A percentile compares a stretch with the other conserved stretches of the same genome.
Evolutionary conservation across 2,888 invertebrate genomes (phyloP).

Genomic region (Synanthedon formicaeformis): DNA sequence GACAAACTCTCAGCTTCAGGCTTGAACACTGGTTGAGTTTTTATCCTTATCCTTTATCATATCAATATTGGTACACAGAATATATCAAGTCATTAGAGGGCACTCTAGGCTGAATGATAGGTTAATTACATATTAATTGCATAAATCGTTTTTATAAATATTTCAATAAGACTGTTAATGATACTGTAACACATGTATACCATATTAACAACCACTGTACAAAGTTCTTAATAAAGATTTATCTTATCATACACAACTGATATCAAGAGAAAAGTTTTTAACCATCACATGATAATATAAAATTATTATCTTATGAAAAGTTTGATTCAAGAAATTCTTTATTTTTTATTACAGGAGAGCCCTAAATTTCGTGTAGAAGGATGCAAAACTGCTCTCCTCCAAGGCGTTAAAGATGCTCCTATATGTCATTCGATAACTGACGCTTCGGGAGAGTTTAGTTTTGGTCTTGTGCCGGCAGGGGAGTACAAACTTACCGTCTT

Average conservation of each 20-base stretch:
- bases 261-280: no score
- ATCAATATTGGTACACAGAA: no score
- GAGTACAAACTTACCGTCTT: slow-evolving; percentile 79
- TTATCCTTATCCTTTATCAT: no score
- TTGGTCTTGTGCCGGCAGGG: slow-evolving; percentile 85
- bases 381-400: slow-evolving; percentile 71
- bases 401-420: slow-evolving; percentile 70
- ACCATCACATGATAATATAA: not conserved
- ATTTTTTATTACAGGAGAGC: slow-evolving; percentile 36
- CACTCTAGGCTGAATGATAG: no score
- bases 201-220: no score
- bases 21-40: no score
- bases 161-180: not conserved
- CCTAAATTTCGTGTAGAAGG: slow-evolving; percentile 61
- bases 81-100: no score
- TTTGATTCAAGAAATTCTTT: not conserved
- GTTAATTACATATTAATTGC: no score
- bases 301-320: slow-evolving; percentile 1
- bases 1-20: no score
- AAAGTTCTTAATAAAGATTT: not conserved
- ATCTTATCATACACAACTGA: no score
- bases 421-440: slow-evolving; percentile 82
- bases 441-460: slow-evolving; percentile 79
- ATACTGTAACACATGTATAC: no score
- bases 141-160: no score